Base-by-base conservation (phyloP, 2,888 invertebrate species). In the Morpho helenor region DNA sequence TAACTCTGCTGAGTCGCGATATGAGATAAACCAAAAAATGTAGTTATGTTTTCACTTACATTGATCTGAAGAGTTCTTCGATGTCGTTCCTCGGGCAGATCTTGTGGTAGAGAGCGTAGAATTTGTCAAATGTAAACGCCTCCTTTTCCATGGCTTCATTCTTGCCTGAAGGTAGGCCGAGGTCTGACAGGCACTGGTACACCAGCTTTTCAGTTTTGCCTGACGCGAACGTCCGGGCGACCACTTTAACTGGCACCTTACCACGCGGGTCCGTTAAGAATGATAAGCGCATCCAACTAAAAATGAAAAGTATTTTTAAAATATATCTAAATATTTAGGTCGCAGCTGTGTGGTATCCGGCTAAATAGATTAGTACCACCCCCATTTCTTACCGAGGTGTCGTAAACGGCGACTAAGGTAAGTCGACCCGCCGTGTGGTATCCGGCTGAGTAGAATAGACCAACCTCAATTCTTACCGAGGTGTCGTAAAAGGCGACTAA, bases 1-100 rank as follows among this genome's bases (percentile, higher is more conserved):
- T 16, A 16, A 16, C 16, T 16, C 16, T 16, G 16, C 16, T 16
- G 16, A 16, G 16, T 16, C 16, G 16, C 16, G 16, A 16, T 16
- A 5, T 31, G 3, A 31, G 31, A 31, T 31, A 31, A 31, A 31
- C 31, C 31, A 31, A 31, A 31, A 16, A 31, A 31, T 1, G 31
- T 31, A 31, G 16, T 31, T 31, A 31, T 5, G 31, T 5, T 31
- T 31, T 31, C 31, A 56, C 97, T 95, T 91, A 99, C 99, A 99
- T 96, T 63, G 96, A 95, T 79, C 97, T 94, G 81, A 99, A 99
- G 40, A 99, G 91, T 79, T 99, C 99, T 76, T 99, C 99, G 71
- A 99, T 99, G 83, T 99, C 99, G 74, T 98, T 98, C 72, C 99
- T 93, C 3, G 99, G 99, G 77, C 99, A 99, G 75, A 99, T 99